Evolutionary conservation across 2,113 vertebrate species (phyloP), one percentile per base, ranked within the genome.

Genomic region (Cynocephalus volans): DNA sequence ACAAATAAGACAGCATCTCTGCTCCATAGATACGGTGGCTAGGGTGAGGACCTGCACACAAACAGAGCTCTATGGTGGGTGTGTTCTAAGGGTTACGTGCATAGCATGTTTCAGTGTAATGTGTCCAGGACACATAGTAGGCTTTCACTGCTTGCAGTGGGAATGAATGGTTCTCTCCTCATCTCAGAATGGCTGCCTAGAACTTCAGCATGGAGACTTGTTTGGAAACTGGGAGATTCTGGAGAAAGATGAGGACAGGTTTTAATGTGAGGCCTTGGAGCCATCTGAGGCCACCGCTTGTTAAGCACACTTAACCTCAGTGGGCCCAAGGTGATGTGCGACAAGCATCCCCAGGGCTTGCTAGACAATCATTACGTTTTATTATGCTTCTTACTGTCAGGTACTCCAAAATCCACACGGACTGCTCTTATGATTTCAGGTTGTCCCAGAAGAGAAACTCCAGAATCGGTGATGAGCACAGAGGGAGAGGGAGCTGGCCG

Each of bases 391-490:
- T 84, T 87, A 60, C 97, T 95, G 95, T 96, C 97, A 95, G 97
- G 93, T 93, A 65, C 48, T 97, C 58, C 5, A 58, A 97, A 96
- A 90, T 97, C 98, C 97, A 90, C 92, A 90, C 0, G 79, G 97
- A 97, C 93, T n/a, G 64, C 54, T 93, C 93, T 95, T 83, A 67
- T 82, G 93, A 97, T 95, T 92, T 95, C 96, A 97, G 96, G 93
- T 95, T 84, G 83, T 97, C 97, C 97, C 98, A 18, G 87, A 96
- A 97, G 97, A 96, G 93, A 96, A 92, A 96, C 83, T 87, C 79
- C 15, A 62, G 96, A 69, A 62, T 96, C 67, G 0, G 97, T 92
- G 97, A 97, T 95, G 93, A 98, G 97, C 96, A 81, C 92, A 89
- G 95, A 21, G 0, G 96, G 92, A 91, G 88, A 95, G 83, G 73